Percentiles rank a stretch among this genome's conserved stretches.
phyloP scores from a whole-genome alignment of 2,888 invertebrate genomes.

The Ypsolopha sequella region DNA sequence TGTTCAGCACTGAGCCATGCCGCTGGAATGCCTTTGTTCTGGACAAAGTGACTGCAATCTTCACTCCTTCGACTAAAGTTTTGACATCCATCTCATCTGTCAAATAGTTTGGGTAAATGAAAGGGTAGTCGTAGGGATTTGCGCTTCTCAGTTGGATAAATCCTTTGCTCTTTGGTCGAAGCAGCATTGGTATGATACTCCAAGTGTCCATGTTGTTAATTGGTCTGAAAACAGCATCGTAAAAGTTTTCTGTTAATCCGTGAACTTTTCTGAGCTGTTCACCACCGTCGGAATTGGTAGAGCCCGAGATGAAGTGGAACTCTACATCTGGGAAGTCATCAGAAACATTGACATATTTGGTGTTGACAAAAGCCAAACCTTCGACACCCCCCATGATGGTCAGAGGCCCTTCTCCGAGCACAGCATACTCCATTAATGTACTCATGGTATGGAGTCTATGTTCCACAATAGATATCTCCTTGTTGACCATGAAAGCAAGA shows the following conservation, averaged over 20 bases:
- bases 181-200: conserved; percentile 86
- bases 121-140: conserved; percentile 89
- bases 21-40: conserved; percentile 81
- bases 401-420: conserved; percentile 85
- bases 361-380: conserved; percentile 90
- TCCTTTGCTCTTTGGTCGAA: conserved; percentile 89
- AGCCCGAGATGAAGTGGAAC: conserved; percentile 89
- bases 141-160: conserved; percentile 83
- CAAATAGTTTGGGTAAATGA: conserved; percentile 94
- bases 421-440: conserved; percentile 86
- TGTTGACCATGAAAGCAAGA: conserved; percentile 83
- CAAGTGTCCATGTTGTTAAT: conserved; percentile 84
- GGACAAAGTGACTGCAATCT: conserved; percentile 85
- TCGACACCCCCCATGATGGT: conserved; percentile 92
- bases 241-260: conserved; percentile 81
- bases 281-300: conserved; percentile 89
- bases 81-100: conserved; percentile 83
- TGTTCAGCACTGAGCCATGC: conserved; percentile 79
- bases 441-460: conserved; percentile 82
- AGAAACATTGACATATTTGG: conserved; percentile 83
- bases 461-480: conserved; percentile 83
- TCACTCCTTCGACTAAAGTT: conserved; percentile 86
- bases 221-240: conserved; percentile 79
- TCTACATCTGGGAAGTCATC: conserved; percentile 92
- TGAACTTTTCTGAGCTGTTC: conserved; percentile 84